A percentile compares a stretch with the other conserved stretches of the same genome.
phyloP scores from a whole-genome alignment of 2,888 invertebrate genomes.

The Apomyelois bistriatella region DNA sequence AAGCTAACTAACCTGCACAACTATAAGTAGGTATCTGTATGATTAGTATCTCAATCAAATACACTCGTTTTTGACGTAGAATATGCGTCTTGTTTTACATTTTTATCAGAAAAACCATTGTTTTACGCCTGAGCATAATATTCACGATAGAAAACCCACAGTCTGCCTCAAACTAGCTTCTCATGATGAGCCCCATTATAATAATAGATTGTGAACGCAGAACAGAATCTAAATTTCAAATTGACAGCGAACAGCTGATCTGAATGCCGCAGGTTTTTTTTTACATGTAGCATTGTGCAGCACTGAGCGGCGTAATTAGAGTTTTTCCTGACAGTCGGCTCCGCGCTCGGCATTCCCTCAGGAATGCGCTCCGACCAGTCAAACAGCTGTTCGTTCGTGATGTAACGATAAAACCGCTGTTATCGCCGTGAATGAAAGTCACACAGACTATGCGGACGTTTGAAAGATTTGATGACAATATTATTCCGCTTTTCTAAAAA shows the following conservation, averaged over 20 bases:
- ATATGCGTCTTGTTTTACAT: too few species aligned
- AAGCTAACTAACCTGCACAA: too few species aligned
- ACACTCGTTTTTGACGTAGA: too few species aligned
- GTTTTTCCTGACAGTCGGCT: conserved; percentile 38
- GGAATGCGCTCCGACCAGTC: conserved; percentile 60
- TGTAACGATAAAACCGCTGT: conserved; percentile 46
- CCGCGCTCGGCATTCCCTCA: conserved; percentile 58
- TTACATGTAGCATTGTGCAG: not conserved
- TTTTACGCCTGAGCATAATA: too few species aligned
- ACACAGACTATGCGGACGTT: conserved; percentile 13
- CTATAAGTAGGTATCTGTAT: too few species aligned
- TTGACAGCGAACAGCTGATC: conserved; percentile 13
- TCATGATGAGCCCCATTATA: not conserved
- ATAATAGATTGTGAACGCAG: conserved; percentile 9
- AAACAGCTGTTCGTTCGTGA: conserved; percentile 61
- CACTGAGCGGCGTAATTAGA: conserved; percentile 33
- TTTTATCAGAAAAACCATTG: too few species aligned
- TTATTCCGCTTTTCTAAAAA: not conserved
- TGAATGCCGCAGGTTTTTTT: conserved; percentile 11
- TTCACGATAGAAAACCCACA: too few species aligned
- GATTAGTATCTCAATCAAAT: too few species aligned
- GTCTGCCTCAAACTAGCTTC: not conserved
- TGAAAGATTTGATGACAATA: conserved; percentile 11
- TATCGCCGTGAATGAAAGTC: conserved; percentile 40
- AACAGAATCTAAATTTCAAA: conserved; percentile 2